Percentiles rank a stretch among this genome's conserved stretches.
Evolutionary conservation across 2,888 invertebrate genomes (phyloP).

Genomic region (Himalopsyche kuldschensis): DNA sequence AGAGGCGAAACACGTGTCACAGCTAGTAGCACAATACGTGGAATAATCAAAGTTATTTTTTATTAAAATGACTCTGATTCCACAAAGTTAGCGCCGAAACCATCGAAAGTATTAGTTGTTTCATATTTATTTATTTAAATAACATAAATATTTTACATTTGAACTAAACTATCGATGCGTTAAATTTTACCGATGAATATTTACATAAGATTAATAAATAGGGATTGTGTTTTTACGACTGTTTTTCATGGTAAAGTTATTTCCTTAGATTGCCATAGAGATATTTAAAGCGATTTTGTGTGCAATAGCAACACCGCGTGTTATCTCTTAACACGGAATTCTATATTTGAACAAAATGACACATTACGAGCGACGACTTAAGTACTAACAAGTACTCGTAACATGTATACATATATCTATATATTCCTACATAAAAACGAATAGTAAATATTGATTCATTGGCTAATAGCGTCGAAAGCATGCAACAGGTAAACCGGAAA

Average conservation of each 20-base stretch:
- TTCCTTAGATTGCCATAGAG: neutral
- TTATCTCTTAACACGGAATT: neutral
- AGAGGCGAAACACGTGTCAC: too few relatives aligned
- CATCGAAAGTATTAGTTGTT: too few relatives aligned
- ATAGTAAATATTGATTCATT: constrained; percentile 18
- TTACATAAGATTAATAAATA: neutral
- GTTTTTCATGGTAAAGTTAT: neutral
- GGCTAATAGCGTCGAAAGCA: constrained; percentile 12
- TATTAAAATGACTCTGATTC: too few relatives aligned
- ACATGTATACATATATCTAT: too few relatives aligned
- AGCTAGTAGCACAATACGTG: too few relatives aligned
- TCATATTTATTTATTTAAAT: too few relatives aligned
- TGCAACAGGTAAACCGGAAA: too few relatives aligned
- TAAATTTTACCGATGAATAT: neutral
- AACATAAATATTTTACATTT: too few relatives aligned
- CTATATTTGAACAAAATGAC: constrained; percentile 6
- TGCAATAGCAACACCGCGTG: neutral
- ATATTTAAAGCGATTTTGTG: neutral
- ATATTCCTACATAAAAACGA: neutral
- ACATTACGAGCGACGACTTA: neutral
- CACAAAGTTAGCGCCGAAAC: too few relatives aligned
- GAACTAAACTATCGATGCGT: neutral
- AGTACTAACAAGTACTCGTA: neutral
- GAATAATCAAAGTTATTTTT: too few relatives aligned
- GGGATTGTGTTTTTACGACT: neutral